Evolutionary conservation across 2,797 vertebrate species (phyloP).

Genomic region (Clamator glandarius): DNA sequence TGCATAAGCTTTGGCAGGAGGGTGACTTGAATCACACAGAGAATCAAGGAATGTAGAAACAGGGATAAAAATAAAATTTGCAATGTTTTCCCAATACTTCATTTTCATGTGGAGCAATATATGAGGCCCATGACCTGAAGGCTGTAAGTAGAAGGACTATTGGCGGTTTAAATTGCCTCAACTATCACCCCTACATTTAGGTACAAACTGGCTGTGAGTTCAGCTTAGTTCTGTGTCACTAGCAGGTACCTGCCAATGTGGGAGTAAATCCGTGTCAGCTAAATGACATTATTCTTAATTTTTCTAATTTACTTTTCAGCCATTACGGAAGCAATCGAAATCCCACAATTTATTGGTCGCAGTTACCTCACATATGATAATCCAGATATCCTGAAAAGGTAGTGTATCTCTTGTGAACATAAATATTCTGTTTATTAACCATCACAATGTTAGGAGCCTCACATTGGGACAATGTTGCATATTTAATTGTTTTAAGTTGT

Average conservation of each 20-base stretch:
- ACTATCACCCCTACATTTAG: background rate
- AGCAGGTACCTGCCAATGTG: background rate
- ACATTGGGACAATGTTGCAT: background rate
- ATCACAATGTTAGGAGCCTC: background rate
- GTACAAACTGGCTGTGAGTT: background rate
- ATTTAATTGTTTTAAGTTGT: background rate
- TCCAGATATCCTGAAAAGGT: constrained; percentile 94
- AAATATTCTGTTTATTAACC: background rate
- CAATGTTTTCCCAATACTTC: background rate
- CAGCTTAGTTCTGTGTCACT: background rate
- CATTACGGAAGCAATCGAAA: constrained; percentile 93
- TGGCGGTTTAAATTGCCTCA: background rate
- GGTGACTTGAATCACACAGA: rapidly evolving
- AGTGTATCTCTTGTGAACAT: background rate
- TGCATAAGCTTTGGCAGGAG: background rate
- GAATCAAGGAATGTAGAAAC: background rate
- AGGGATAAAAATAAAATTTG: background rate
- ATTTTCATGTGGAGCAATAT: background rate
- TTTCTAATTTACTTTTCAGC: constrained; percentile 77
- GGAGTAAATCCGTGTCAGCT: background rate
- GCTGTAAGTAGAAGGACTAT: background rate
- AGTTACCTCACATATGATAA: constrained; percentile 94
- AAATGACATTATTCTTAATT: background rate
- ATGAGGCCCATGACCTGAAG: background rate
- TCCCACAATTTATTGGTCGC: constrained; percentile 94